phyloP scores from a whole-genome alignment of 2,113 vertebrate genomes.

The Ramphastos sulfuratus region DNA sequence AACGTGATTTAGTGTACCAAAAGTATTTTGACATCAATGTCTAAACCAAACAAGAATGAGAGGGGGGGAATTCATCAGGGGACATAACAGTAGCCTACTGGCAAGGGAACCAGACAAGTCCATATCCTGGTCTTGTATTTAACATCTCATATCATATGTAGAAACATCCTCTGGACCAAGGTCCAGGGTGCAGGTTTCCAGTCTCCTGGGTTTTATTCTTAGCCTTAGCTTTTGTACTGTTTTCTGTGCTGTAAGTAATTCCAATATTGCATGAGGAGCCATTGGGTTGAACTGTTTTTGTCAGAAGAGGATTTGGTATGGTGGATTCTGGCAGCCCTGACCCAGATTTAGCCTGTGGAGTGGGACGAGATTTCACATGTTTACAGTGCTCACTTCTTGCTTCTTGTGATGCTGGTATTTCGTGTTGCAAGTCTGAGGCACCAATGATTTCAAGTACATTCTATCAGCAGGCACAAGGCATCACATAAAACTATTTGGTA shows the following conservation, averaged over 20 bases:
- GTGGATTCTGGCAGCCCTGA: background rate
- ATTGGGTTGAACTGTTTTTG: background rate
- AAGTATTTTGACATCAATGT: background rate
- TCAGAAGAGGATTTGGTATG: background rate
- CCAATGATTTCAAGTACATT: background rate
- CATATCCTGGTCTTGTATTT: background rate
- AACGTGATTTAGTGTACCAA: background rate
- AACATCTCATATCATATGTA: accelerated
- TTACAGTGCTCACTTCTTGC: background rate
- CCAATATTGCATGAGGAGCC: background rate
- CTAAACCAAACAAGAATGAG: background rate
- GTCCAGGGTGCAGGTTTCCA: background rate
- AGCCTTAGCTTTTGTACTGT: background rate
- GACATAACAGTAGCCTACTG: accelerated
- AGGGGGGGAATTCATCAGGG: background rate
- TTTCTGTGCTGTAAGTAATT: background rate
- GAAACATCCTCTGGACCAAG: background rate
- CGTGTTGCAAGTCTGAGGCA: background rate
- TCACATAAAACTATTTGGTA: background rate
- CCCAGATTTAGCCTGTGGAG: background rate
- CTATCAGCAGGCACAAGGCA: accelerated
- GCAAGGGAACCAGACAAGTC: background rate
- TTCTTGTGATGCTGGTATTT: background rate
- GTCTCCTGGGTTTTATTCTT: background rate
- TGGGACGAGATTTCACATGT: background rate